These are phyloP conservation scores for Caenorhabditis brenneri DNA, from an alignment of 1,140 invertebrate genomes.

Conservation along the genomic window DNA sequence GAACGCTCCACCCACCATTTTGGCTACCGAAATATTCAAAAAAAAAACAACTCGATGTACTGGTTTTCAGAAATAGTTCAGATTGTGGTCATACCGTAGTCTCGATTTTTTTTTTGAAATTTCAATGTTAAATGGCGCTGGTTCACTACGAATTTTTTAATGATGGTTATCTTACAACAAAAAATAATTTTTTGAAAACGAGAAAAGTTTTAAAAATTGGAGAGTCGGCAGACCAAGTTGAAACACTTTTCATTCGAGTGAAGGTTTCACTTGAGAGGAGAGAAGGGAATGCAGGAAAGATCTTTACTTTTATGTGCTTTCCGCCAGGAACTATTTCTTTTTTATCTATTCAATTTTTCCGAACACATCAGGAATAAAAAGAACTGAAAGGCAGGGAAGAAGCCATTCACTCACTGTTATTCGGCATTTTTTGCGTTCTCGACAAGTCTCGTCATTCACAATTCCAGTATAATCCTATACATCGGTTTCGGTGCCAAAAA, in stretches of 20 bases:
- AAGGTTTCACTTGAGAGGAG: background rate
- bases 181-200: background rate
- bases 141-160: too few relatives aligned
- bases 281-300: background rate
- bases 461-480: constrained; percentile 11
- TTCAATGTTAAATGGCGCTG: too few relatives aligned
- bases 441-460: constrained; percentile 40
- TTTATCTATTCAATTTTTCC: background rate
- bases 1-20: background rate
- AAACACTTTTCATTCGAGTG: too few relatives aligned
- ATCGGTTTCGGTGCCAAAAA: background rate
- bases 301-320: background rate
- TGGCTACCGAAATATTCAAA: background rate
- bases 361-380: background rate
- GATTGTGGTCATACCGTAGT: too few relatives aligned
- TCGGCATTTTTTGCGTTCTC: background rate
- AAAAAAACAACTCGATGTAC: too few relatives aligned
- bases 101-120: too few relatives aligned
- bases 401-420: constrained; percentile 26
- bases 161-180: too few relatives aligned
- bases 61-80: too few relatives aligned
- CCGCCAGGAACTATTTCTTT: background rate
- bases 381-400: background rate
- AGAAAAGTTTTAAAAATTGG: background rate
- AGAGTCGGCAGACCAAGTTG: too few relatives aligned